Percentiles rank a stretch among this genome's conserved stretches.
These are phyloP conservation scores for Synergus itoensis DNA, from an alignment of 2,888 invertebrate genomes.

Conservation along the genomic window DNA sequence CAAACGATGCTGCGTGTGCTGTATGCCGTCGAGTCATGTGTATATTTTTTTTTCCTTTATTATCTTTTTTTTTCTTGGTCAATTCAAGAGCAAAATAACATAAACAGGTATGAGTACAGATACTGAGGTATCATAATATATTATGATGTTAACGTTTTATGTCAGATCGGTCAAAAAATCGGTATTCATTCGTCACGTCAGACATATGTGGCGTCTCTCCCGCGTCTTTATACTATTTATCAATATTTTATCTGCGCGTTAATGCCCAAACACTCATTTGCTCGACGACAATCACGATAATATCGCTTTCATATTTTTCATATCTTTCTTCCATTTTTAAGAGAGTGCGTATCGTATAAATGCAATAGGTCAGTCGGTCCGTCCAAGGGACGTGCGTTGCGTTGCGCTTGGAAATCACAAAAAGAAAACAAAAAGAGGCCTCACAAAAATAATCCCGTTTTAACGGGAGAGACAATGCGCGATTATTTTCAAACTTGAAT, in stretches of 20 bases:
- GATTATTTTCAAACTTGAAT: constrained; percentile 31
- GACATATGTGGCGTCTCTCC: constrained; percentile 6
- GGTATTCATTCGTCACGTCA: background rate
- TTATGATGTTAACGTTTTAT: constrained; percentile 46
- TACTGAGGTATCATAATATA: constrained; percentile 56
- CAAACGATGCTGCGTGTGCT: constrained; percentile 56
- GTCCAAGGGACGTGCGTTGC: constrained; percentile 47
- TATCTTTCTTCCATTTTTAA: constrained; percentile 23
- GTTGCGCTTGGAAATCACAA: constrained; percentile 47
- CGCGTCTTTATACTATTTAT: background rate
- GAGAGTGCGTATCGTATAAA: constrained; percentile 53
- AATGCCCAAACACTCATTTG: constrained; percentile 51
- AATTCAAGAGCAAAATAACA: constrained; percentile 57
- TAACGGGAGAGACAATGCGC: constrained; percentile 30
- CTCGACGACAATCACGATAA: constrained; percentile 54
- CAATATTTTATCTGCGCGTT: constrained; percentile 42
- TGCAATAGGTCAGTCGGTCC: constrained; percentile 57
- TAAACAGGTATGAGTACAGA: constrained; percentile 53
- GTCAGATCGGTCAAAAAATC: constrained; percentile 17
- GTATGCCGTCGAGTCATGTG: constrained; percentile 51
- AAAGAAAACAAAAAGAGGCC: constrained; percentile 42
- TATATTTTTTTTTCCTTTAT: constrained; percentile 14
- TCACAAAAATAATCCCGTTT: constrained; percentile 29
- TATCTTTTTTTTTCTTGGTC: constrained; percentile 44
- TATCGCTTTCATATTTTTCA: constrained; percentile 40